Evolutionary conservation across 1,140 invertebrate genomes (phyloP).

Genomic region (Cryptotermes secundus): DNA sequence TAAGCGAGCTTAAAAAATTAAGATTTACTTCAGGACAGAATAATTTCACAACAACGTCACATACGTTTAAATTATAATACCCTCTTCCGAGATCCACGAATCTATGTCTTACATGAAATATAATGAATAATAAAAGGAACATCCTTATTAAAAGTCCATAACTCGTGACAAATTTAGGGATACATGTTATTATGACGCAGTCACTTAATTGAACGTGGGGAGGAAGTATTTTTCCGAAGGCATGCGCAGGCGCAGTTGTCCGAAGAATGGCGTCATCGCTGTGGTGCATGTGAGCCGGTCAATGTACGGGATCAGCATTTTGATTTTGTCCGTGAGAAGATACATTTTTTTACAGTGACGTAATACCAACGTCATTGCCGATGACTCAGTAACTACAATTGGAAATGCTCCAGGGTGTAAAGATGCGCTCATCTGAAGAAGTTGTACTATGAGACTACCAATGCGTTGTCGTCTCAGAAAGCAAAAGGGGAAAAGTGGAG

Average conservation of each 20-base stretch:
- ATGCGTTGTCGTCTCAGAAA: not conserved
- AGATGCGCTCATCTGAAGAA: not conserved
- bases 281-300: not conserved
- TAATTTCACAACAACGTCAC: not conserved
- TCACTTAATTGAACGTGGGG: not conserved
- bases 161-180: not conserved
- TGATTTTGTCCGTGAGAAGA: not conserved
- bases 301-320: not conserved
- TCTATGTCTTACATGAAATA: not conserved
- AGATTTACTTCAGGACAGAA: not conserved
- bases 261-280: not conserved
- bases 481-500: not conserved
- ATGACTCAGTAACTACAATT: not conserved
- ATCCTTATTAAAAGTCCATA: not conserved
- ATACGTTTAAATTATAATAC: not conserved
- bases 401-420: not conserved
- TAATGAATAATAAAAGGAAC: not conserved
- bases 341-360: not conserved
- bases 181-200: not conserved
- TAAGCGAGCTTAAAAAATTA: no score
- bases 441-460: not conserved
- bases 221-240: not conserved
- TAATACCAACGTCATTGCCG: not conserved
- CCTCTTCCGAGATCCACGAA: not conserved
- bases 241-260: not conserved